Evolutionary conservation across 2,113 vertebrate genomes (phyloP).

Genomic region (Vimba vimba): DNA sequence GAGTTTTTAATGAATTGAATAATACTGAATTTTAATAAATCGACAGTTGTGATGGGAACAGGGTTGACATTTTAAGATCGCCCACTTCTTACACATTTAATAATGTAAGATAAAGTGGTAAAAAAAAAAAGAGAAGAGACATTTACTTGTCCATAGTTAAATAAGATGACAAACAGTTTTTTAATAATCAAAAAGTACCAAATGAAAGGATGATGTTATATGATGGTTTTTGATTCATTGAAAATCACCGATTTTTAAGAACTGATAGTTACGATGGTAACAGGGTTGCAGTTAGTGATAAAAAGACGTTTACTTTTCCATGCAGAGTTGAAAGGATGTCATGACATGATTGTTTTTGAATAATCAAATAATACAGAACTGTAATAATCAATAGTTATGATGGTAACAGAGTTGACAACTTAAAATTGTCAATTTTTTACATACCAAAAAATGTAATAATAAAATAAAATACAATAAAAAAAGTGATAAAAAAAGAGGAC

Average conservation of each 20-base stretch:
- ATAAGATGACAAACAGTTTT: background rate
- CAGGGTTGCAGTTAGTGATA: background rate
- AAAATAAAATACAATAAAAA: no score
- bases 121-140: background rate
- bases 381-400: background rate
- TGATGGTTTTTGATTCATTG: background rate
- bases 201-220: background rate
- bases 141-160: background rate
- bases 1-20: background rate
- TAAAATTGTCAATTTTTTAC: background rate
- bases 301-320: no score
- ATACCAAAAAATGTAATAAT: background rate
- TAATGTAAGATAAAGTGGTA: background rate
- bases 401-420: background rate
- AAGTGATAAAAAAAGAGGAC: background rate
- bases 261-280: background rate
- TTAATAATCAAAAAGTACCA: background rate
- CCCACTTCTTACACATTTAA: background rate
- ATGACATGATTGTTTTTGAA: background rate
- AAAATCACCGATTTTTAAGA: background rate
- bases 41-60: background rate
- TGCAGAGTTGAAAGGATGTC: background rate
- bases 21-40: background rate
- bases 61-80: background rate
- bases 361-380: background rate